Evolutionary conservation across 2,888 invertebrate species (phyloP).

Genomic region (Spatulosminthurus flaviceps): DNA sequence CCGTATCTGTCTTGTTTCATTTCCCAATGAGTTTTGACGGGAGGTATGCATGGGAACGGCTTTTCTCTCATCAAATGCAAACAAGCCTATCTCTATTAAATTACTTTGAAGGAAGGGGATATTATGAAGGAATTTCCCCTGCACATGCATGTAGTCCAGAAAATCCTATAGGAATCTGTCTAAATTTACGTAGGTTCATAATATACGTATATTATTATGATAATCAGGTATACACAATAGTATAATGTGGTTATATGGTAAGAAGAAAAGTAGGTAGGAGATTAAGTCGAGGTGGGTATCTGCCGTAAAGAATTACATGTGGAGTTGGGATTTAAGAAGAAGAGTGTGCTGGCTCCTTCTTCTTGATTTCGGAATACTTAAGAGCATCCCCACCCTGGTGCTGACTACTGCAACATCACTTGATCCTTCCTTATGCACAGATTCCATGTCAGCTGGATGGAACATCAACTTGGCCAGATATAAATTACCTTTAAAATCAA

Average conservation of each 20-base stretch:
- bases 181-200: too few relatives aligned
- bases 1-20: slow-evolving; percentile 18
- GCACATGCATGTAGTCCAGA: too few relatives aligned
- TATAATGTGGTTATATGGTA: too few relatives aligned
- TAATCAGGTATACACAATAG: too few relatives aligned
- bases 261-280: too few relatives aligned
- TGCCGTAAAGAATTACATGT: neutral
- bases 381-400: slow-evolving; percentile 9
- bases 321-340: neutral
- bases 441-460: slow-evolving; percentile 4
- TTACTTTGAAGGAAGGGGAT: neutral
- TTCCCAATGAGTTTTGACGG: slow-evolving; percentile 18
- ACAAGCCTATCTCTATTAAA: neutral
- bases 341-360: neutral
- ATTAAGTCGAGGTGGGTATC: neutral
- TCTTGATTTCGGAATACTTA: neutral
- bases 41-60: slow-evolving; percentile 18
- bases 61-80: slow-evolving; percentile 1
- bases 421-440: slow-evolving; percentile 3
- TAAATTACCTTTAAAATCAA: slow-evolving; percentile 11
- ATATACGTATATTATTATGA: too few relatives aligned
- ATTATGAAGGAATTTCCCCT: neutral
- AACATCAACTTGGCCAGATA: neutral
- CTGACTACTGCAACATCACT: neutral
- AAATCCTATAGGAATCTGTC: too few relatives aligned